Base-by-base conservation (phyloP, 2,888 invertebrate genomes). In the Drosophila aldrichi region DNA sequence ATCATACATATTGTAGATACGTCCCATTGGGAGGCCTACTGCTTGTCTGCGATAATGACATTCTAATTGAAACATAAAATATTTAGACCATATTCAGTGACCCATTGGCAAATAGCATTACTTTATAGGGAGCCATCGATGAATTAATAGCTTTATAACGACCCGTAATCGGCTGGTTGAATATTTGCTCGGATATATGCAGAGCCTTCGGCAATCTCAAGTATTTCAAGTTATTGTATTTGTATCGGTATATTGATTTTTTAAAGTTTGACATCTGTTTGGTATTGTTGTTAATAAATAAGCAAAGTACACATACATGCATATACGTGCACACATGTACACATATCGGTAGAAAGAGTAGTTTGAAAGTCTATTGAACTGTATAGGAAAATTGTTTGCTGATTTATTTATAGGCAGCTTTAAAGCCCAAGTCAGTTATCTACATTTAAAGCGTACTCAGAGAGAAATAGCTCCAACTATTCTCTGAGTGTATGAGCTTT, bases 41-140 rank as follows among this genome's bases (percentile, higher is more conserved):
- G 79, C 65, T 71, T 77, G 77, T 73, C 70, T 70, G 64, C 68
- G 64, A 75, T 85, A 86, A 86, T 80, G 77, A 70, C 80, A 87
- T 77, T 86, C 73, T 88, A 88, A 87, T 87, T 86, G 86, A 88
- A 81, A 84, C 86, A 88, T 87, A 79, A 87, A 88, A 79, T 88
- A 88, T 88, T 86, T 41, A 84, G 55, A 51, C 55, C 52, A 57
- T 32, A 44, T 44, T 38, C 64, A 52, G 38, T 59, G 52, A 44
- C 22, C 59, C 55, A 40, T 65, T 57, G 48, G 64, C 64, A 70
- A 74, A 70, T 70, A 62, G 52, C 54, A 69, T 48, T 66, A 63
- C 43, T 52, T 29, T 44, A 55, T 40, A 44, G 51, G 25, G 40
- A 49, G 29, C 40, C 20, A 60, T 77, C 59, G 61, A 74, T 64